Evolutionary conservation across 2,888 invertebrate species (phyloP), one percentile per base, ranked within the genome.

Genomic region (Neoaliturus tenellus): DNA sequence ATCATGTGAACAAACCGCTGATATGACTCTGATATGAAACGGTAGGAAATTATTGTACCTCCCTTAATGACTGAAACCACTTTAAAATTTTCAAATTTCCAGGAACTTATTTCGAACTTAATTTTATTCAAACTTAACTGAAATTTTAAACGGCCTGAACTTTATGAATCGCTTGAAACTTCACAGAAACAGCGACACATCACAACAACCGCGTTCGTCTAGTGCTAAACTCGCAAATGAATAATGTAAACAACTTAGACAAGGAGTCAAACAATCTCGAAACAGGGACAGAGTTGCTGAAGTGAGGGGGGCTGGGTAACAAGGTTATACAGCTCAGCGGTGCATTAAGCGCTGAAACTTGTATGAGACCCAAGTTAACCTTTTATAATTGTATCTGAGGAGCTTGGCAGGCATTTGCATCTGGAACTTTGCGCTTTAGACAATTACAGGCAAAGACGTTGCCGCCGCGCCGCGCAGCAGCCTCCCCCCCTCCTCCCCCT

Each of bases 381-480:
- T 78, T 78, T 78, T 78, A 78, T 78, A 78, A 78, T 78, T 78
- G 55, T 78, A 78, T 78, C 55, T 51, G 75, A 41, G 75, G 23
- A 41, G 75, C 23, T n/a, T 4, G n/a, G 39, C 20, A 48, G n/a
- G n/a, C 73, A 78, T 78, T 78, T 78, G 78, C 78, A 78, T 78
- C 78, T 41, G 48, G 12, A 2, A 78, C 51, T 55, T 78, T 78
- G 33, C 20, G 55, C 33, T 25, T 78, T 35, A 33, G 78, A 78
- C 78, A 78, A 78, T 78, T 78, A 78, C 28, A 0, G 17, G 25
- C 51, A 31, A 78, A 20, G 78, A 55, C 2, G 44, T 8, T 71
- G 39, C 20, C 35, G 71, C 12, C 25, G 14, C 14, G 4, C 44
- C 39, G 39, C 39, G 17, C n/a, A n/a, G n/a, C n/a, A n/a, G n/a